These are phyloP conservation scores for Craseonycteris thonglongyai DNA, from an alignment of 2,113 vertebrate genomes.

Conservation along the genomic window DNA sequence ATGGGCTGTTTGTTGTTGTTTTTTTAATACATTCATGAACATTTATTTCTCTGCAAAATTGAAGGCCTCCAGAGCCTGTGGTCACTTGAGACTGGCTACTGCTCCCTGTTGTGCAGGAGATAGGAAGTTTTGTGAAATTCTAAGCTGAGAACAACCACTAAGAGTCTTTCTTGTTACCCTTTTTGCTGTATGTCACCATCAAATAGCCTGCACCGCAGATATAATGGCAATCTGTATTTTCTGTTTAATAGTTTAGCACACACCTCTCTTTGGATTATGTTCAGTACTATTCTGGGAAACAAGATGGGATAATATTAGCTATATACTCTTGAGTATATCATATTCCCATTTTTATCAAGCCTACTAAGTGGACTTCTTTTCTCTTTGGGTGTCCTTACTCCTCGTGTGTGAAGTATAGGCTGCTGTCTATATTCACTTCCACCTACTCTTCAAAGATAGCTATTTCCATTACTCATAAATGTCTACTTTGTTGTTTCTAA, in stretches of 20 bases:
- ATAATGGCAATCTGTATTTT: neutral
- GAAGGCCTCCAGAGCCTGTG: neutral
- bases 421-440: neutral
- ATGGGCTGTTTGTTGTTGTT: neutral
- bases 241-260: neutral
- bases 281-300: neutral
- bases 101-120: neutral
- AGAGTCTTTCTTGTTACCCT: neutral
- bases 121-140: neutral
- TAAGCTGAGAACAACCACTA: neutral
- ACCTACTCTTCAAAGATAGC: neutral
- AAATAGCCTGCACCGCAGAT: neutral
- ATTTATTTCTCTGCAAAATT: neutral
- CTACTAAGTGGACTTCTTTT: neutral
- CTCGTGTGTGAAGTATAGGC: neutral
- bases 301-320: neutral
- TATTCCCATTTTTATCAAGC: neutral
- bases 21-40: neutral
- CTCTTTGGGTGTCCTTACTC: neutral
- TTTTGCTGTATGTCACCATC: neutral
- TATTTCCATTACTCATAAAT: neutral
- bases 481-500: neutral
- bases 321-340: neutral
- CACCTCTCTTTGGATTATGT: neutral
- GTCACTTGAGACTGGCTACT: neutral